Conservation (phyloP, 2,888 invertebrate species). For the Steromphala cineraria region DNA sequence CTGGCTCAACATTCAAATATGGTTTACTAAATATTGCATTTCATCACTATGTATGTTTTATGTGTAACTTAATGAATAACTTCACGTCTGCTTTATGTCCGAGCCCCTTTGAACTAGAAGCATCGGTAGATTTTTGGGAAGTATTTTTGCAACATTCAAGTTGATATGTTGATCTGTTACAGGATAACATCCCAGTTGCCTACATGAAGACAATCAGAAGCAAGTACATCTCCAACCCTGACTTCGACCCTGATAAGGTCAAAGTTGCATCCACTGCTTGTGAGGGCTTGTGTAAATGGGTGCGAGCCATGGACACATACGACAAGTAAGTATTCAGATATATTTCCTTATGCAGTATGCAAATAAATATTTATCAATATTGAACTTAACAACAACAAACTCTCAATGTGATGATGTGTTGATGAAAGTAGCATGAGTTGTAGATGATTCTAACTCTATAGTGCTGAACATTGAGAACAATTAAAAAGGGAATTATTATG, state of each 20-base stretch:
- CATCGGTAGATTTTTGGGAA: too few species aligned
- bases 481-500: background rate
- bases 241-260: constrained; percentile 94
- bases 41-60: too few species aligned
- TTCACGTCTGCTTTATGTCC: too few species aligned
- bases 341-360: too few species aligned
- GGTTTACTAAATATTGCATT: too few species aligned
- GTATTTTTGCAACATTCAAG: too few species aligned
- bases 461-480: background rate
- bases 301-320: constrained; percentile 75
- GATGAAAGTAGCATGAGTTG: background rate
- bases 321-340: constrained; percentile 67
- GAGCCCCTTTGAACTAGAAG: too few species aligned
- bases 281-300: constrained; percentile 82
- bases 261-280: constrained; percentile 90
- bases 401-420: background rate
- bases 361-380: too few species aligned
- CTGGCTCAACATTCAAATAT: too few species aligned
- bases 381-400: background rate
- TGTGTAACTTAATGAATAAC: too few species aligned
- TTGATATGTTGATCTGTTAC: background rate
- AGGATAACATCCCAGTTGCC: constrained; percentile 73
- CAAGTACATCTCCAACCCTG: constrained; percentile 82
- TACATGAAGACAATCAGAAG: constrained; percentile 73
- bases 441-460: too few species aligned